Percentiles rank a stretch among this genome's conserved stretches.
Conservation (phyloP, 2,797 vertebrate species). For the Acridotheres tristis region DNA sequence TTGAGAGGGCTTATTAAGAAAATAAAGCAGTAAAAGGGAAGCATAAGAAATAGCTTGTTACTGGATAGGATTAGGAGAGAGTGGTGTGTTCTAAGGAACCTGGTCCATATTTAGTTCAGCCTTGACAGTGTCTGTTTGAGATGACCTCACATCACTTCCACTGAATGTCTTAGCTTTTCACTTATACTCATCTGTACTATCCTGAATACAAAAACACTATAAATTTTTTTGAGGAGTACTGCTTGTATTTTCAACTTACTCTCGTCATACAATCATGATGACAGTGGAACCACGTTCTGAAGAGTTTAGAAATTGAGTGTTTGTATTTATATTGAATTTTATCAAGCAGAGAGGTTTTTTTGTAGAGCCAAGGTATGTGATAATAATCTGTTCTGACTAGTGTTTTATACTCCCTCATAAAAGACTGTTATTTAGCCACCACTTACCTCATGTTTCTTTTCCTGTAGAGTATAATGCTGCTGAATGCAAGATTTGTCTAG, state of each 20-base stretch:
- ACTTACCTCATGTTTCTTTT: background rate
- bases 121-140: background rate
- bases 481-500: background rate
- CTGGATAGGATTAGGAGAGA: background rate
- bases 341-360: background rate
- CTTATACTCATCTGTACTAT: background rate
- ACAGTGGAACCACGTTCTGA: background rate
- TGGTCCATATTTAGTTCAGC: background rate
- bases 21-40: background rate
- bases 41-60: background rate
- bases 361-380: background rate
- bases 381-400: background rate
- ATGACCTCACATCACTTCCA: background rate
- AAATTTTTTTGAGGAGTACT: accelerated
- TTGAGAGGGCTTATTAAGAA: background rate
- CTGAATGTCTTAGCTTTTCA: background rate
- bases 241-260: background rate
- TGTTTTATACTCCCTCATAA: background rate
- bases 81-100: background rate
- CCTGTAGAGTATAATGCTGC: background rate
- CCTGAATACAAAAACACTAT: background rate
- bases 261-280: background rate
- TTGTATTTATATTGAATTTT: background rate
- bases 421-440: background rate
- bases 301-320: background rate